Base-by-base conservation (phyloP, 2,113 vertebrate genomes). In the Hydropotes inermis region DNA sequence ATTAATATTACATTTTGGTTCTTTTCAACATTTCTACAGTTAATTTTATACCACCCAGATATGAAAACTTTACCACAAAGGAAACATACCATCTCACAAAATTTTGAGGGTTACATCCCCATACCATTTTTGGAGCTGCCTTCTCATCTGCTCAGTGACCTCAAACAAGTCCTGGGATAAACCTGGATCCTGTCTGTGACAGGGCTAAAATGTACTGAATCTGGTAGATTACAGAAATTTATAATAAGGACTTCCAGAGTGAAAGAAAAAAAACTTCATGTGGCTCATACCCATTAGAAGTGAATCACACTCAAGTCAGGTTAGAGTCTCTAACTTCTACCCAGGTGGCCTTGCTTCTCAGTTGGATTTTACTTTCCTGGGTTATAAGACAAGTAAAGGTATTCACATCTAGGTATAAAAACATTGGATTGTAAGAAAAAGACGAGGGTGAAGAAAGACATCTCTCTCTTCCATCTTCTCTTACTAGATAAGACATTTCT, bases 361-460 rank as follows among this genome's bases (percentile, higher is more conserved):
- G 83, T 39, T 96, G 81, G 33, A 95, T 87, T 95, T 95, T 89
- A 54, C 36, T 95, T 88, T 87, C 45, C 54, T 95, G 76, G 61
- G 11, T 91, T 74, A 50, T 91, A 78, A 94, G 52, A 67, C 47
- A 89, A 86, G 9, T 92, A 89, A 84, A 64, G 84, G 43, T 89
- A 84, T 84, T 94, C 30, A 43, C 4, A 55, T 36, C 33, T 36
- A 74, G 14, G 7, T 64, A 11, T 89, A 64, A 90, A 55, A 60
- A 64, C 12, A 67, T 57, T 76, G 88, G 45, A 78, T 21, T 61
- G 6, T 70, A 64, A 50, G 2, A 86, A 39, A 39, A 15, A 1
- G 2, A 28, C 0, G 4, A 7, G 4, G 23, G 33, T 3, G 3
- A n/a, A 61, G 39, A 78, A 25, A 60, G 21, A 28, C 28, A 30